These are phyloP conservation scores for Drymonia ruficornis DNA, from an alignment of 2,888 invertebrate genomes.

Conservation along the genomic window DNA sequence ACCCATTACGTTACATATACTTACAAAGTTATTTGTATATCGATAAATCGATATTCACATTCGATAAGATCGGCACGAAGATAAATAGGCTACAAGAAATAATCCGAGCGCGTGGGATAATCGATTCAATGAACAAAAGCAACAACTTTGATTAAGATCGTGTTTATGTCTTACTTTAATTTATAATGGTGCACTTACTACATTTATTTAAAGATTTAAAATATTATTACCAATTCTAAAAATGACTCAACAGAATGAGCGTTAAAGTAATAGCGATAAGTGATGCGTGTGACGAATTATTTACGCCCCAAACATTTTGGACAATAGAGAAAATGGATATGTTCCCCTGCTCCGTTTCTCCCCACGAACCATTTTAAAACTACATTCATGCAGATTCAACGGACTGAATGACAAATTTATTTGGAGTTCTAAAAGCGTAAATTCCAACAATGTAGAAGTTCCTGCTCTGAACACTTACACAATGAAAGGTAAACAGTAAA, in stretches of 20 bases:
- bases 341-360: constrained; percentile 47
- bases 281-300: constrained; percentile 67
- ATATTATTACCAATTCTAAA: constrained; percentile 9
- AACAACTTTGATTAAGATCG: constrained; percentile 56
- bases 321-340: constrained; percentile 63
- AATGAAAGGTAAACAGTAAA: constrained; percentile 29
- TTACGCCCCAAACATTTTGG: constrained; percentile 69
- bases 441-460: constrained; percentile 18
- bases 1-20: constrained; percentile 23
- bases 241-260: constrained; percentile 44
- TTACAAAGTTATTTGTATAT: constrained; percentile 40
- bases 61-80: constrained; percentile 57
- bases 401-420: constrained; percentile 35
- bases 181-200: constrained; percentile 39
- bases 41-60: constrained; percentile 53
- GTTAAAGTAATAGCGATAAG: constrained; percentile 58
- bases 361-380: constrained; percentile 34
- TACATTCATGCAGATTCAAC: neutral
- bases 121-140: constrained; percentile 69
- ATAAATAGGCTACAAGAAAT: constrained; percentile 60
- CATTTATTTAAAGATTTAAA: too few species aligned
- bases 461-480: constrained; percentile 16
- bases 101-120: constrained; percentile 67
- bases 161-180: constrained; percentile 56
- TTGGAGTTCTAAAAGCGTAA: constrained; percentile 17